A percentile compares a stretch with the other conserved stretches of the same genome.
Evolutionary conservation across 2,113 vertebrate species (phyloP).

Genomic region (Alligator mississippiensis): DNA sequence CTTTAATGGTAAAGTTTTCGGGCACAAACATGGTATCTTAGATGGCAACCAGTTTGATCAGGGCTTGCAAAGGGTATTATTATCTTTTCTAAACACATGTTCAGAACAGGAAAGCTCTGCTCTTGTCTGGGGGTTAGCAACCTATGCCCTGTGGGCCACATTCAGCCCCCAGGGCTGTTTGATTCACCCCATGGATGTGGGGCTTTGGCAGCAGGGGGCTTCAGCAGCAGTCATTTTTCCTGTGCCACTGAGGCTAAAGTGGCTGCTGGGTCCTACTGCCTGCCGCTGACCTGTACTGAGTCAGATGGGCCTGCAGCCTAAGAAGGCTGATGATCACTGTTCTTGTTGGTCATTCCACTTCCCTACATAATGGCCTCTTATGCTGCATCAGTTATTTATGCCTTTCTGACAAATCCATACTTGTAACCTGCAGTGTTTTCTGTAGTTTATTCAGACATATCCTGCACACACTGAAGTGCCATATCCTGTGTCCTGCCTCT

Average conservation of each 20-base stretch:
- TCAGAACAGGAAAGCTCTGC: background rate
- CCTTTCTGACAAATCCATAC: background rate
- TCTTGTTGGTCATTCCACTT: too few relatives aligned
- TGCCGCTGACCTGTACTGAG: too few relatives aligned
- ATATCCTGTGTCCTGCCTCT: background rate
- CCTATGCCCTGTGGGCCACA: too few relatives aligned
- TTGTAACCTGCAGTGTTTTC: background rate
- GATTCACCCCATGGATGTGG: too few relatives aligned
- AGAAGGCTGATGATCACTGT: too few relatives aligned
- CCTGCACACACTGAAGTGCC: background rate
- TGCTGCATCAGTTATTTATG: background rate
- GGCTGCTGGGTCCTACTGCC: too few relatives aligned
- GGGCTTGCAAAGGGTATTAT: background rate
- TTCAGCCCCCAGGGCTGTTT: too few relatives aligned
- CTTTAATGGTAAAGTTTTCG: too few relatives aligned
- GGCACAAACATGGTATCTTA: background rate
- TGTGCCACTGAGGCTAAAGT: too few relatives aligned
- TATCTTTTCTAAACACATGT: background rate
- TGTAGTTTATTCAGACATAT: conserved; percentile 1
- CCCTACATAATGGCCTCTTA: background rate
- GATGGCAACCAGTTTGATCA: background rate
- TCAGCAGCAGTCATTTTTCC: too few relatives aligned
- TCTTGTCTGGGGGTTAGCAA: background rate
- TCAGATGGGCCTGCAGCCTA: too few relatives aligned
- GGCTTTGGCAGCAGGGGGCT: too few relatives aligned